These are phyloP conservation scores for Diarsia dahlii DNA, from an alignment of 2,888 invertebrate genomes.

Conservation along the genomic window DNA sequence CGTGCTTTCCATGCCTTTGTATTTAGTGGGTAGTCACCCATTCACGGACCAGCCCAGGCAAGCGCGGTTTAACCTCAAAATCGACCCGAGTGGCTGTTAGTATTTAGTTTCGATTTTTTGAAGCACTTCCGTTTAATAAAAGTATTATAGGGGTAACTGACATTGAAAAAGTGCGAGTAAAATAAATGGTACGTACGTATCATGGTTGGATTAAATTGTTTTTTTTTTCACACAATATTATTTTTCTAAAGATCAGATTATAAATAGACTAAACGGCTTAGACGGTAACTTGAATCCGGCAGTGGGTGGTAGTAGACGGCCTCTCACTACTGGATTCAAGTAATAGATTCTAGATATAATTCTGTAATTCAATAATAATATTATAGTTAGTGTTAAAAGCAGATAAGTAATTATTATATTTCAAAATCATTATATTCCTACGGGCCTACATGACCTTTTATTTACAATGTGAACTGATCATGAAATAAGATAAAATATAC, in stretches of 20 bases:
- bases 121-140: background rate
- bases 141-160: background rate
- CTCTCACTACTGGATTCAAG: too few species aligned
- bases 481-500: constrained; percentile 50
- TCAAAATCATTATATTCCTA: constrained; percentile 10
- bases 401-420: constrained; percentile 1
- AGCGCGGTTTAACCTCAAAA: background rate
- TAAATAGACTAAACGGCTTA: background rate
- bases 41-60: too few species aligned
- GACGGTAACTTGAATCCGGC: too few species aligned
- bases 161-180: too few species aligned
- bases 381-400: background rate
- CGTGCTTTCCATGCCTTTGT: too few species aligned
- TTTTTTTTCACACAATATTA: background rate
- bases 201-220: background rate
- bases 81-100: background rate
- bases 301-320: background rate
- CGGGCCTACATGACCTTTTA: constrained; percentile 26
- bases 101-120: too few species aligned
- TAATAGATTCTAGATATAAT: background rate
- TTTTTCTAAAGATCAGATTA: background rate
- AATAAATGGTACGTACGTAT: background rate
- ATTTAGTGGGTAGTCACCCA: too few species aligned
- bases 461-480: constrained; percentile 39
- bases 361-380: background rate